Percentiles rank a stretch among this genome's conserved stretches.
These are phyloP conservation scores for Brachyhypopomus occidentalis DNA, from an alignment of 2,113 vertebrate species.

Conservation along the genomic window DNA sequence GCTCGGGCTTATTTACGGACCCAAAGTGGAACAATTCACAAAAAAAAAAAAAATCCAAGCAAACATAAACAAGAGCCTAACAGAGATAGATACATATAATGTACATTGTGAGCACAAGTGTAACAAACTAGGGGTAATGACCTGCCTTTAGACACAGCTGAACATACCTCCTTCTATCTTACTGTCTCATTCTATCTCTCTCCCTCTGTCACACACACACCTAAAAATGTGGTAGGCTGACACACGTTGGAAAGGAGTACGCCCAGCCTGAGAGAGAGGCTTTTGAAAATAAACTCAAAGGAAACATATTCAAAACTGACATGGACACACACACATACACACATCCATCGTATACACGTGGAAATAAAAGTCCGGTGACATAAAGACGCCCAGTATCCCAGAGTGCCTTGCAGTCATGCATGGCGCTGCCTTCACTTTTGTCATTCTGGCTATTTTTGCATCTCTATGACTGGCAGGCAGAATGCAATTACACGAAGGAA, in stretches of 20 bases:
- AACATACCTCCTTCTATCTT: conserved; percentile 3
- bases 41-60: neutral
- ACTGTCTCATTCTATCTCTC: neutral
- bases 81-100: neutral
- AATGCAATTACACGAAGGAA: neutral
- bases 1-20: neutral
- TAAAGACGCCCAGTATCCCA: conserved; percentile 32
- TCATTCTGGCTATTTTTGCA: conserved; percentile 65
- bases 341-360: conserved; percentile 22
- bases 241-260: conserved; percentile 32
- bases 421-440: conserved; percentile 58
- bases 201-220: neutral
- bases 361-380: conserved; percentile 41
- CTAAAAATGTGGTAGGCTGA: conserved; percentile 34
- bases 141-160: conserved; percentile 17
- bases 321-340: conserved; percentile 5
- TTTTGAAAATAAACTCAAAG: conserved; percentile 22
- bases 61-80: neutral
- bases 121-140: neutral
- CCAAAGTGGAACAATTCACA: neutral
- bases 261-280: conserved; percentile 14
- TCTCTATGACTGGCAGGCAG: conserved; percentile 51
- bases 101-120: neutral
- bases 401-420: conserved; percentile 59
- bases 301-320: too few species aligned